Percentiles rank a stretch among this genome's conserved stretches.
Conservation (phyloP, 2,797 vertebrate species). For the Myotis myotis region DNA sequence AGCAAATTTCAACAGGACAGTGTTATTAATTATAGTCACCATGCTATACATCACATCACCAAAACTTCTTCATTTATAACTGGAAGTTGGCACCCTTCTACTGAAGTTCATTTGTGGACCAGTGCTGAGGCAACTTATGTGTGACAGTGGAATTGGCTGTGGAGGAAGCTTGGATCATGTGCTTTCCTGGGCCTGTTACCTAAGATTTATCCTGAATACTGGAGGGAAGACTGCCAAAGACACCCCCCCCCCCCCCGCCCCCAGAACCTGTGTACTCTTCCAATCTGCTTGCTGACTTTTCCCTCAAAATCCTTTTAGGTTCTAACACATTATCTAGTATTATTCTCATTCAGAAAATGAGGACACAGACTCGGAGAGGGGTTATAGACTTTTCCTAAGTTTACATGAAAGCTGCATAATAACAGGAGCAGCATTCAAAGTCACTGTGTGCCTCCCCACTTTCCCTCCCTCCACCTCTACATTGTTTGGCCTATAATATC, state of each 20-base stretch:
- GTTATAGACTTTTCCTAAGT: background rate
- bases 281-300: background rate
- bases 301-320: background rate
- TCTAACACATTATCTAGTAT: background rate
- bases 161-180: background rate
- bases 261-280: background rate
- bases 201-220: background rate
- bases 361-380: background rate
- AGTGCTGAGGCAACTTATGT: background rate
- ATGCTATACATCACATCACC: background rate
- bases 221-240: background rate
- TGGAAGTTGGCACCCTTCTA: background rate
- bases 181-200: background rate
- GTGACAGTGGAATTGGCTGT: background rate
- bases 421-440: background rate
- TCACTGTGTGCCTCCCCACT: background rate
- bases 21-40: background rate
- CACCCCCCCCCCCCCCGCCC: fast-evolving
- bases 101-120: background rate
- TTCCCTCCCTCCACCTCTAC: background rate
- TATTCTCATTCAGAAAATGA: background rate
- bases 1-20: background rate
- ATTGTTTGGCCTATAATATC: background rate
- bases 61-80: background rate
- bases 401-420: background rate